A percentile compares a stretch with the other conserved stretches of the same genome.
Conservation (phyloP, 2,888 invertebrate genomes). For the Seira sanloemensis region DNA sequence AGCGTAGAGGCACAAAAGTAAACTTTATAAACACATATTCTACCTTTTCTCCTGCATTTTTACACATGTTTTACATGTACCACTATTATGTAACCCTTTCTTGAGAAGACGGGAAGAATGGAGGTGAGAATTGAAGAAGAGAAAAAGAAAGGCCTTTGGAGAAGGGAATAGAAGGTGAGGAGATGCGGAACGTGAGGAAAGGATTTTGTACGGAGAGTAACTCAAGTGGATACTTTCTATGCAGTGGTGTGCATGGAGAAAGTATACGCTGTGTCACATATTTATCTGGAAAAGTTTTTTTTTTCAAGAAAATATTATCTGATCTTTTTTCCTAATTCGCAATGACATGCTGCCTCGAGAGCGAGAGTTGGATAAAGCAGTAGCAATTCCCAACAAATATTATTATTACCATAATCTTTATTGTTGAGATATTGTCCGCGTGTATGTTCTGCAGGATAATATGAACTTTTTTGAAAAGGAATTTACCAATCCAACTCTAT, state of each 20-base stretch:
- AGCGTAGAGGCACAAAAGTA: not conserved
- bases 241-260: constrained; percentile 17
- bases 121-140: not conserved
- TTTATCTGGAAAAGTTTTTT: too few relatives aligned
- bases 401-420: not conserved
- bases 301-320: not conserved
- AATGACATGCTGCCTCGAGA: not conserved
- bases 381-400: not conserved
- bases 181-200: not conserved
- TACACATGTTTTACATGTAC: constrained; percentile 38
- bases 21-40: not conserved
- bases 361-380: not conserved
- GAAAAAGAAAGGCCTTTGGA: constrained; percentile 6
- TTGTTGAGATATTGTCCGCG: too few relatives aligned
- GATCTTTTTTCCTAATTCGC: not conserved
- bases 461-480: not conserved
- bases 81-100: not conserved
- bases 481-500: not conserved
- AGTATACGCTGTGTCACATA: not conserved
- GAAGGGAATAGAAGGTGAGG: not conserved
- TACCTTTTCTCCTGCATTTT: constrained; percentile 34
- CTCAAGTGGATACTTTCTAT: constrained; percentile 51
- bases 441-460: too few relatives aligned
- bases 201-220: not conserved
- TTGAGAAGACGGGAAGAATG: not conserved